Conservation (phyloP, 1,140 invertebrate genomes). For the Antheraea mylitta region DNA sequence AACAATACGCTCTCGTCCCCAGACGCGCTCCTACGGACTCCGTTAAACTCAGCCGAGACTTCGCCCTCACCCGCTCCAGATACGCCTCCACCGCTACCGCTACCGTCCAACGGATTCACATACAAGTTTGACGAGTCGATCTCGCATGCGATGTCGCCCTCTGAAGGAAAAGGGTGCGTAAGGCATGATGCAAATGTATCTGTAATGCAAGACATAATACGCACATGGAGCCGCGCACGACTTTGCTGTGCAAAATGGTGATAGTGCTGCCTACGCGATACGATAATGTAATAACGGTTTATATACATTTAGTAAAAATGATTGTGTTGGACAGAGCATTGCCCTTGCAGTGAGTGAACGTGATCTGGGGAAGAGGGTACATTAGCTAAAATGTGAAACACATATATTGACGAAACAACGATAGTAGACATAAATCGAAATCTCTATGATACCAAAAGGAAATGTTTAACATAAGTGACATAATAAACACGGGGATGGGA, state of each 20-base stretch:
- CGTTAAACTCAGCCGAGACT: conserved; percentile 58
- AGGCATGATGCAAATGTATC: conserved; percentile 98
- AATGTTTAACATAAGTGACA: not conserved
- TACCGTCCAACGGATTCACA: conserved; percentile 92
- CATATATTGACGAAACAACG: not conserved
- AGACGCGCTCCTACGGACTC: conserved; percentile 88
- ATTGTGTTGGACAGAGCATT: conserved; percentile 27
- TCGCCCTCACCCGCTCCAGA: conserved; percentile 76
- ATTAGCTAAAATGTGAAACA: not conserved
- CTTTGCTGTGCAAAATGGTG: conserved; percentile 16
- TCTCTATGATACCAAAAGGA: not conserved
- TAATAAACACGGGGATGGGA: not conserved
- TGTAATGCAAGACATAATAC: conserved; percentile 77
- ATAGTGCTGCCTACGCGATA: not conserved
- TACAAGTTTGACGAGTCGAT: conserved; percentile 90
- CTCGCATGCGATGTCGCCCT: conserved; percentile 88
- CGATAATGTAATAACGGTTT: not conserved
- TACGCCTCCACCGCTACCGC: conserved; percentile 74
- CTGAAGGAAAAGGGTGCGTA: conserved; percentile 94
- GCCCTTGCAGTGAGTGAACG: conserved; percentile 22
- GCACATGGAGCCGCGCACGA: conserved; percentile 65
- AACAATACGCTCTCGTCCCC: conserved; percentile 84
- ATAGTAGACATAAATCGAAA: not conserved
- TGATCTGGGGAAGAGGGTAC: not conserved
- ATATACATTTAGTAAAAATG: conserved; percentile 12